Conservation (phyloP, 1,140 invertebrate species). For the Lamellibrachia luymesi region DNA sequence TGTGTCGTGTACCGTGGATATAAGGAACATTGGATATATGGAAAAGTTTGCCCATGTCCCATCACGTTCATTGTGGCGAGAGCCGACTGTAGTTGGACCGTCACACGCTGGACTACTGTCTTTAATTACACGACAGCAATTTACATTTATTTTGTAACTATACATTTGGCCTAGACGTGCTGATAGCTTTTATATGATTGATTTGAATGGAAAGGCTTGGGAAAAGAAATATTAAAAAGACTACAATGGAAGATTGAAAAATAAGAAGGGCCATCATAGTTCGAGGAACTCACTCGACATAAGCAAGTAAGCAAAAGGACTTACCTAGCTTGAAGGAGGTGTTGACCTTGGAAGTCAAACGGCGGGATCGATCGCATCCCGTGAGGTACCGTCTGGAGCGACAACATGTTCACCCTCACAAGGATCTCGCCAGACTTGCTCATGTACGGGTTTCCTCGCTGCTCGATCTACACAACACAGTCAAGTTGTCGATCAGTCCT, state of each 20-base stretch:
- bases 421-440: conserved; percentile 23
- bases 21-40: no score
- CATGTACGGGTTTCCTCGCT: conserved; percentile 16
- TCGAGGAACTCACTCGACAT: no score
- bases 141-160: not conserved
- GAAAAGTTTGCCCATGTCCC: no score
- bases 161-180: not conserved
- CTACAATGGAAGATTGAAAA: no score
- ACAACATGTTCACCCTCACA: conserved; percentile 24
- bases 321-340: conserved; percentile 19
- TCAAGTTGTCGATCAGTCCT: not conserved
- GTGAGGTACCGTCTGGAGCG: conserved; percentile 23
- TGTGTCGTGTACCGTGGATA: no score
- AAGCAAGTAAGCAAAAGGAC: not conserved
- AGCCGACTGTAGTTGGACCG: no score
- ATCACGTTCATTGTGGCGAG: no score
- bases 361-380: conserved; percentile 24
- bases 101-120: not conserved
- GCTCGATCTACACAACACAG: not conserved
- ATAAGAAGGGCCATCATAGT: no score
- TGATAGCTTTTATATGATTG: not conserved
- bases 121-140: not conserved
- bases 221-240: no score
- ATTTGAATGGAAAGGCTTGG: no score
- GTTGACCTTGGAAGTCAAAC: conserved; percentile 26